Base-by-base conservation (phyloP, 2,888 invertebrate species). In the Dynastes maya region DNA sequence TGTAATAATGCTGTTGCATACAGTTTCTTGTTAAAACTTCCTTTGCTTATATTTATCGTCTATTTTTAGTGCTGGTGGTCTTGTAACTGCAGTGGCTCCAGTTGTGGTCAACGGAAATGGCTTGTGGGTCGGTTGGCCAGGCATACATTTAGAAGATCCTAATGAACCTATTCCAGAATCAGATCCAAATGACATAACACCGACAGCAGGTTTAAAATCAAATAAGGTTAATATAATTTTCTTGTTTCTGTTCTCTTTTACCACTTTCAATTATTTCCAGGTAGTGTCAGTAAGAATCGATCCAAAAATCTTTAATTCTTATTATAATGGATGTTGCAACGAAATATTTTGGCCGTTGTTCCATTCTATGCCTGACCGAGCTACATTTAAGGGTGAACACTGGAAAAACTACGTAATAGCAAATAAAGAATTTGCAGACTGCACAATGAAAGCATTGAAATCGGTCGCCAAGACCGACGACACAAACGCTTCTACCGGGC, bases 291-390 rank as follows among this genome's bases (percentile, higher is more conserved):
- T 97, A 13, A 92, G 92, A 83, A 92, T 96, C 11, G 94, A 96
- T 79, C 92, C 95, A 0, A 91, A 90, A 76, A 90, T 94, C 78
- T 96, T 97, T 86, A 95, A 97, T 85, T 93, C 94, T 79, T 97
- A 96, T 88, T 97, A 97, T 91, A 97, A 97, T 90, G 97, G 97
- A 9, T 96, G 96, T 88, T 97, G 97, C 87, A 97, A 97, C 86
- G 96, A 95, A 22, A 97, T 96, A 0, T 96, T 97, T 87, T 97
- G 97, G 97, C 97, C 97, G 0, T 89, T 97, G 13, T 97, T 97
- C 87, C 97, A 97, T 88, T 97, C 97, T 16, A 97, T 97, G 97
- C 96, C 97, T 0, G 96, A 96, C 84, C 90, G 96, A 77, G 96
- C 96, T 3, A 93, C 94, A 13, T 97, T 97, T 87, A 94, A 93